Percentiles rank a stretch among this genome's conserved stretches.
phyloP scores from a whole-genome alignment of 1,140 invertebrate genomes.

The Orussus abietinus region DNA sequence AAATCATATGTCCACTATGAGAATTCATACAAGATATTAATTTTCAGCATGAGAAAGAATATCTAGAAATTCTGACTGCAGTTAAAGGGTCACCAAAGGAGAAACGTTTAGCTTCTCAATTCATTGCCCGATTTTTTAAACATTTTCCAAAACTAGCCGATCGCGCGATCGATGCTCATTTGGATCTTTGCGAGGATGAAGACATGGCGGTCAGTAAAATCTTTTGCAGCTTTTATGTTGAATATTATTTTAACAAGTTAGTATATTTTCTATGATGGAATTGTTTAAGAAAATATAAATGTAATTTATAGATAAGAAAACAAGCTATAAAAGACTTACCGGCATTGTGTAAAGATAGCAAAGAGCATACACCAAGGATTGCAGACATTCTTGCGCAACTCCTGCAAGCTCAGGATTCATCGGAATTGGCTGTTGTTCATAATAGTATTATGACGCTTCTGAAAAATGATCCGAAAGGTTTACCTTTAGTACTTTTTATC shows the following conservation, averaged over 20 bases:
- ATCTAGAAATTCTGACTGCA: conserved; percentile 78
- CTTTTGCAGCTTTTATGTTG: too few species aligned
- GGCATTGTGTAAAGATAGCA: conserved; percentile 78
- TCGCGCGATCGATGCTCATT: conserved; percentile 84
- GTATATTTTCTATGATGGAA: neutral
- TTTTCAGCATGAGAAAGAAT: conserved; percentile 84
- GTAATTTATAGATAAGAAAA: conserved; percentile 77
- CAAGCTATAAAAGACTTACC: conserved; percentile 94
- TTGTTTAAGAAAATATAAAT: conserved; percentile 3
- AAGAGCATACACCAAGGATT: conserved; percentile 80
- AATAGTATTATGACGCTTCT: conserved; percentile 64
- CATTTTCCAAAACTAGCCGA: conserved; percentile 82
- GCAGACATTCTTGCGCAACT: conserved; percentile 90
- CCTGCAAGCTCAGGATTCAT: conserved; percentile 77
- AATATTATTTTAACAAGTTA: neutral
- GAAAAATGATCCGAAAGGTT: conserved; percentile 63
- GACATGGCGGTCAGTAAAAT: conserved; percentile 74
- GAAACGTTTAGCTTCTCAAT: conserved; percentile 90
- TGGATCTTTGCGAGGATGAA: conserved; percentile 95
- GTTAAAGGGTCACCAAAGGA: conserved; percentile 84
- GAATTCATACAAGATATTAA: conserved; percentile 17
- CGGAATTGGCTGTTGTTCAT: conserved; percentile 76
- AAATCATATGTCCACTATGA: too few species aligned
- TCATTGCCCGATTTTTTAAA: conserved; percentile 92
- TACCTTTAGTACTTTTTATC: conserved; percentile 4